Conservation (phyloP, 2,113 vertebrate genomes). For the Crocuta crocuta region DNA sequence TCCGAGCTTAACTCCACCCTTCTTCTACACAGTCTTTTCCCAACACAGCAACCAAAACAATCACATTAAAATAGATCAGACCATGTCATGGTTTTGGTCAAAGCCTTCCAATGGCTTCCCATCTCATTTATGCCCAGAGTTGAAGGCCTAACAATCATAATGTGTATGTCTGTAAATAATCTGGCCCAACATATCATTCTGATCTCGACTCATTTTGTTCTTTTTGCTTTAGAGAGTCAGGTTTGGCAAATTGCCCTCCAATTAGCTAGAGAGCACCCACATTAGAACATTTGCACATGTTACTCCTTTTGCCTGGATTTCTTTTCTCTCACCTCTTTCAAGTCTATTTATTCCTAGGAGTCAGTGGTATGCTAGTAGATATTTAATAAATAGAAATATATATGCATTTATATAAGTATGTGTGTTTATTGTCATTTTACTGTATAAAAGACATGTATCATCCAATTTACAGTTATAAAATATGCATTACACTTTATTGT, state of each 20-base stretch:
- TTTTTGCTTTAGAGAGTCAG: background rate
- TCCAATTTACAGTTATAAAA: background rate
- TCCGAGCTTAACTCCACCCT: background rate
- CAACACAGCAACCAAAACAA: background rate
- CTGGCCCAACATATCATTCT: background rate
- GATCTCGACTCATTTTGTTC: background rate
- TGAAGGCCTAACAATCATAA: background rate
- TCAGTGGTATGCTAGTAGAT: background rate
- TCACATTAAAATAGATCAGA: background rate
- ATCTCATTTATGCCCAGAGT: background rate
- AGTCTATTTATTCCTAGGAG: background rate
- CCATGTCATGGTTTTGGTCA: background rate
- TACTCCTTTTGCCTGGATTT: background rate
- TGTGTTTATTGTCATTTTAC: background rate
- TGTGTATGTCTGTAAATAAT: rapidly evolving
- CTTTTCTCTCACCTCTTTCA: background rate
- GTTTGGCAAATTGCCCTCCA: background rate
- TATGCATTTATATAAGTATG: background rate
- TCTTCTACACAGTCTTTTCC: background rate
- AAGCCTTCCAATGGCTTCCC: background rate
- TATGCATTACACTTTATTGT: background rate
- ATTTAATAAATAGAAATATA: background rate
- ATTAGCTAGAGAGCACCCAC: background rate
- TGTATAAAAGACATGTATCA: background rate
- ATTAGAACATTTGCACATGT: background rate